Evolutionary conservation across 2,888 invertebrate species (phyloP).

Genomic region (Chymomyza procnemis): DNA sequence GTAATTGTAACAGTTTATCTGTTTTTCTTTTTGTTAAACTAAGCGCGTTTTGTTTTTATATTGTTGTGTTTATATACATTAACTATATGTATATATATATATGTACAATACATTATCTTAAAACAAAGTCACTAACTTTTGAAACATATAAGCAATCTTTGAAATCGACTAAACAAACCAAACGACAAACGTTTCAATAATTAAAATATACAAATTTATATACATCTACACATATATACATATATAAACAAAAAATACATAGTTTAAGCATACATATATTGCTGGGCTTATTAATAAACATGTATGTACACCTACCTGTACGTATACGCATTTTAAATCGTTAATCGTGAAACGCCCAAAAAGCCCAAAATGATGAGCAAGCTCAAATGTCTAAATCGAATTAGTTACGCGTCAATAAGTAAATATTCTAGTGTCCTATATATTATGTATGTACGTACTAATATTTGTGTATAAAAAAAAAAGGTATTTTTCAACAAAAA

Average conservation of each 20-base stretch:
- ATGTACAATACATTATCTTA: slow-evolving; percentile 35
- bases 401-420: not conserved
- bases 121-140: slow-evolving; percentile 64
- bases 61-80: not conserved
- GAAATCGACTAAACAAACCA: slow-evolving; percentile 56
- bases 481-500: slow-evolving; percentile 29
- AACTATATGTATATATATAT: too few relatives aligned
- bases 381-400: too few relatives aligned
- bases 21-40: slow-evolving; percentile 16
- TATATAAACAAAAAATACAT: slow-evolving; percentile 35
- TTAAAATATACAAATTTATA: slow-evolving; percentile 5
- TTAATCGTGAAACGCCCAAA: not conserved
- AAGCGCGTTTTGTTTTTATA: not conserved
- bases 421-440: slow-evolving; percentile 3
- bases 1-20: slow-evolving; percentile 32
- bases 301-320: slow-evolving; percentile 23
- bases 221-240: slow-evolving; percentile 11
- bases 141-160: slow-evolving; percentile 75
- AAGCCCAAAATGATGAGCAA: not conserved
- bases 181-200: slow-evolving; percentile 7
- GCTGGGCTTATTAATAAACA: slow-evolving; percentile 55
- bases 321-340: not conserved
- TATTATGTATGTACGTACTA: slow-evolving; percentile 23
- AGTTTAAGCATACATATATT: slow-evolving; percentile 42
- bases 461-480: slow-evolving; percentile 24